Evolutionary conservation across 2,888 invertebrate species (phyloP), one percentile per base, ranked within the genome.

Genomic region (Drosophila macrospina): DNA sequence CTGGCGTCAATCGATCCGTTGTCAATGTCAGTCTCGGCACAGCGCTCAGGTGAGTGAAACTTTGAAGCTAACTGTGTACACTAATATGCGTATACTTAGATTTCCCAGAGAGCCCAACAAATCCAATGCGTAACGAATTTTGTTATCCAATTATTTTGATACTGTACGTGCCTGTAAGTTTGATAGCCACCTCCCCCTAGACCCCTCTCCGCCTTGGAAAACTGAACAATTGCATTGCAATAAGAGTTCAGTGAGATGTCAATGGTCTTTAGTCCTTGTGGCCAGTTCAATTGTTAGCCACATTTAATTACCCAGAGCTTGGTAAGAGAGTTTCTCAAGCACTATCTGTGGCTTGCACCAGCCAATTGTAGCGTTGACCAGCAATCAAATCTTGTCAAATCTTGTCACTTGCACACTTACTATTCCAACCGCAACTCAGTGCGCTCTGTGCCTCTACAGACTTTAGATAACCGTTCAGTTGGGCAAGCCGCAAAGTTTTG

Each of bases 11-110:
- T 79, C 88, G 89, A 36, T 90, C 91, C 10, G 89, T 92, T 69
- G 91, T 92, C 24, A 92, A 92, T 79, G 90, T 91, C 52, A 89
- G 89, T 57, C 80, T 92, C 66, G 89, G 89, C 56, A 82, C 85
- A 47, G 92, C 91, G 50, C 84, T 92, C 61, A 90, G 90, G 92
- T 92, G 80, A 89, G 90, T 89, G 0, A 0, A 15, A 7, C 8
- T 15, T 32, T 0, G 4, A 15, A 7, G 10, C 0, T 16, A 7
- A 1, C 24, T 11, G 5, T 34, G 37, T 16, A 45, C 42, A 70
- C 64, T 75, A 67, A 77, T 66, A 60, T 66, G 37, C 41, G 60
- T 75, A 32, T 75, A 57, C 62, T 66, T 65, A 64, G 65, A 54
- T 51, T 45, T 66, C 61, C 74, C 74, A 75, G 54, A 59, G 67